Percentiles rank a stretch among this genome's conserved stretches.
phyloP scores from a whole-genome alignment of 2,797 vertebrate species.

The Kryptolebias ocellatus region DNA sequence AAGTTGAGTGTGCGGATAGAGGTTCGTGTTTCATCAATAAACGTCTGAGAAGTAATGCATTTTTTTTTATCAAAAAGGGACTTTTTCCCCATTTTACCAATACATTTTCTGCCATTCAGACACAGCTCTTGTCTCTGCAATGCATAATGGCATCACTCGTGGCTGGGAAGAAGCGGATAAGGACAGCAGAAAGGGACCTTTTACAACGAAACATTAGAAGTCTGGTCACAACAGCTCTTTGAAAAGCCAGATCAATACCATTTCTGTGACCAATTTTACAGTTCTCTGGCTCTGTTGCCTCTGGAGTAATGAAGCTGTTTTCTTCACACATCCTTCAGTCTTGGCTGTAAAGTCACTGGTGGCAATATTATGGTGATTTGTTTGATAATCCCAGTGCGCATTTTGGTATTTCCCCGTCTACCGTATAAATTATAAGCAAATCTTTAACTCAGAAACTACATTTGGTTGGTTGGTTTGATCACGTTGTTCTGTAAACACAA shows the following conservation, averaged over 20 bases:
- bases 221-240: conserved; percentile 69
- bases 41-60: not conserved
- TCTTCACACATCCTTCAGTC: conserved; percentile 48
- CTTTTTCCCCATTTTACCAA: conserved; percentile 27
- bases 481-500: not conserved
- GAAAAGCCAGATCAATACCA: conserved; percentile 73
- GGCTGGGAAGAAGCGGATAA: conserved; percentile 1
- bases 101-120: conserved; percentile 13
- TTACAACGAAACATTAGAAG: conserved; percentile 61
- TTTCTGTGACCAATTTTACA: conserved; percentile 78
- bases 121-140: conserved; percentile 17
- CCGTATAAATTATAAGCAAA: not conserved
- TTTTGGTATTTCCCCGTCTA: not conserved
- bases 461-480: not conserved
- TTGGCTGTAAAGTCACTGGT: conserved; percentile 34
- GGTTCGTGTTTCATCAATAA: conserved; percentile 8
- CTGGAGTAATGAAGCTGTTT: conserved; percentile 75
- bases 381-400: conserved; percentile 27
- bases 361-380: conserved; percentile 30
- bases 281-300: conserved; percentile 60
- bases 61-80: conserved; percentile 6
- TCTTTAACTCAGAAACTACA: not conserved
- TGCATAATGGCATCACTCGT: conserved; percentile 30
- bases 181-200: conserved; percentile 30
- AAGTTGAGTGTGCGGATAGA: conserved; percentile 7